A percentile compares a stretch with the other conserved stretches of the same genome.
Conservation (phyloP, 2,113 vertebrate species). For the Chrysochloris asiatica region DNA sequence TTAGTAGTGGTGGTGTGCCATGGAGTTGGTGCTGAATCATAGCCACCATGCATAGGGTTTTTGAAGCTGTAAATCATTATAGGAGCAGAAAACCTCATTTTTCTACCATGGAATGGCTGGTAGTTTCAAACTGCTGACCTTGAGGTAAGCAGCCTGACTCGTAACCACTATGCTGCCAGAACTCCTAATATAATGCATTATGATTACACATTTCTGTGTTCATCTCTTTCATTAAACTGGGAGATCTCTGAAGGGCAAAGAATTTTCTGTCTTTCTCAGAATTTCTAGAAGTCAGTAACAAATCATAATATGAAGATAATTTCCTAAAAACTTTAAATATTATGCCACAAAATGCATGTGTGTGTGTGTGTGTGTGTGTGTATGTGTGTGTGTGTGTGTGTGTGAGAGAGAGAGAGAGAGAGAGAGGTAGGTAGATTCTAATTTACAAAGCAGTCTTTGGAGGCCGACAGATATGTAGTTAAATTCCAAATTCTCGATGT, state of each 20-base stretch:
- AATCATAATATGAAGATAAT: neutral
- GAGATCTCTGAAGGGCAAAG: neutral
- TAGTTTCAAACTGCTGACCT: too few relatives aligned
- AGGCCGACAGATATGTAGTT: neutral
- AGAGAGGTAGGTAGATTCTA: neutral
- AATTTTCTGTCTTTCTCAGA: neutral
- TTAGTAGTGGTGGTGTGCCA: too few relatives aligned
- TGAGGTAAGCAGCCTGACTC: too few relatives aligned
- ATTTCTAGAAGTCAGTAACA: neutral
- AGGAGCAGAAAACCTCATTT: too few relatives aligned
- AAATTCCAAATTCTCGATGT: neutral
- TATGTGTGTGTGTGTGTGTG: neutral
- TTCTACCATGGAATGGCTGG: too few relatives aligned
- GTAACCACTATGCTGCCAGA: too few relatives aligned
- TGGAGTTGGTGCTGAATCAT: too few relatives aligned
- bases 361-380: neutral
- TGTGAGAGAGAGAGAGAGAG: neutral
- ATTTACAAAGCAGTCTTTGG: neutral
- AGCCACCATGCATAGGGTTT: too few relatives aligned
- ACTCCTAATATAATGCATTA: neutral
- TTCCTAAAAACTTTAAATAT: neutral
- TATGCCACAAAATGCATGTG: neutral
- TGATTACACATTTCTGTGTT: neutral
- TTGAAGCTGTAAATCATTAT: too few relatives aligned
- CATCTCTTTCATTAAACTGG: neutral